Evolutionary conservation across 2,888 invertebrate species (phyloP).

Genomic region (Thumatha senex): DNA sequence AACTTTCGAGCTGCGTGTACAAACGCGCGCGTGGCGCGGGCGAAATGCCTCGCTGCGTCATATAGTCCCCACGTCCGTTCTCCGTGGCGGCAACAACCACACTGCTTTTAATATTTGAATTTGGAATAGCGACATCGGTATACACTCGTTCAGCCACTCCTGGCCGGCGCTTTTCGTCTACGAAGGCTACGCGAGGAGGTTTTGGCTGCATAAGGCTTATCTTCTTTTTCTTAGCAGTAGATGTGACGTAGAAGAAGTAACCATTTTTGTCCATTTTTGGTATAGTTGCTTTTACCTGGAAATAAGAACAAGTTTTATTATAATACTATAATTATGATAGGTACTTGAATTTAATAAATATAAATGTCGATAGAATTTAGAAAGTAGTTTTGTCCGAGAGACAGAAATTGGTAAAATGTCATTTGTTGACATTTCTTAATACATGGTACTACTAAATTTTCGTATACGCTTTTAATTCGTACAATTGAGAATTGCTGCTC

Average conservation of each 20-base stretch:
- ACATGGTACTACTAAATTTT: too few relatives aligned
- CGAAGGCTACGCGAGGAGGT: slow-evolving; percentile 74
- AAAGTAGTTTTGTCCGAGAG: too few relatives aligned
- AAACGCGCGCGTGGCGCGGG: slow-evolving; percentile 76
- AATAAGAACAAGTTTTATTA: slow-evolving; percentile 6
- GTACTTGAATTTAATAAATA: too few relatives aligned
- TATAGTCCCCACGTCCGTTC: slow-evolving; percentile 58
- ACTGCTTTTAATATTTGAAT: slow-evolving; percentile 47
- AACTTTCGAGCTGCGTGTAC: slow-evolving; percentile 78
- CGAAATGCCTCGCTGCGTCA: slow-evolving; percentile 64
- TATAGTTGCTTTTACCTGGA: slow-evolving; percentile 74
- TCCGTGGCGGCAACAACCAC: slow-evolving; percentile 58
- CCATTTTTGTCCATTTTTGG: slow-evolving; percentile 80
- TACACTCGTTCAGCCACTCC: slow-evolving; percentile 67
- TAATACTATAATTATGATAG: too few relatives aligned
- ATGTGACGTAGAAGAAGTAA: slow-evolving; percentile 76
- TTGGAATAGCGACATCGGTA: slow-evolving; percentile 12
- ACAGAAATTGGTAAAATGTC: too few relatives aligned
- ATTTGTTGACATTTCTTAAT: too few relatives aligned
- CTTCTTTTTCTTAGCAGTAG: slow-evolving; percentile 81
- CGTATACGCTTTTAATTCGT: too few relatives aligned
- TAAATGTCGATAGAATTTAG: too few relatives aligned
- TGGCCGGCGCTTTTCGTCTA: slow-evolving; percentile 68
- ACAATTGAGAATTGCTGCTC: too few relatives aligned
- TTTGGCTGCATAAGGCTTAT: slow-evolving; percentile 78